Base-by-base conservation (phyloP, 2,888 invertebrate genomes). In the Lypha dubia region DNA sequence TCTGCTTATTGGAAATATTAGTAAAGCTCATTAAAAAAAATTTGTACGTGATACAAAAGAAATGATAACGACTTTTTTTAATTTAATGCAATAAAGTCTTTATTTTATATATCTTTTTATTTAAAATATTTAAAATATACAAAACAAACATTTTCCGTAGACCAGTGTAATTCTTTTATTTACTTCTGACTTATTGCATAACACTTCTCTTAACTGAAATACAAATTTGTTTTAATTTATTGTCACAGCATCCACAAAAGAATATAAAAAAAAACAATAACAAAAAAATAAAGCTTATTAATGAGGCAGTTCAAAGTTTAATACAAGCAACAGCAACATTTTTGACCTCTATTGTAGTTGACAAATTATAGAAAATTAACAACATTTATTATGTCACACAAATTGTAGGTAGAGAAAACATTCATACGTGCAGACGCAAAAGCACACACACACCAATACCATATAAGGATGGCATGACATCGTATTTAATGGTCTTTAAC, bases 361-460 rank as follows among this genome's bases (percentile, higher is more conserved):
- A 84, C 73, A 84, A 81, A 81, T 84, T 77, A 74, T 73, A 77
- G 41, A 81, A 70, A 77, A 84, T 81, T 74, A 81, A 84, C 81
- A 68, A 76, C 76, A 80, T 77, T 80, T 77, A 77, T 77, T 70
- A 63, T 63, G 70, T 60, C 58, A 75, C 35, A 44, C 15, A 56
- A 60, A 53, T 46, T 24, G 53, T 44, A 63, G 13, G 41, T 49
- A 24, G 44, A 56, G 46, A 71, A 56, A 44, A 6, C 35, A 46
- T 53, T 24, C 8, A 20, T 15, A 28, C 20, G 38, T 3, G n/a
- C 2, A 32, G 17, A 62, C 6, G 17, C 9, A 22, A 32, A 49
- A 3, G n/a, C 2, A 32, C 22, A 62, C 6, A 24, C 9, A 22
- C 46, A 58, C 1, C 35, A 49, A 49, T 20, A 56, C 44, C 20